A percentile compares a stretch with the other conserved stretches of the same genome.
phyloP scores from a whole-genome alignment of 2,888 invertebrate genomes.

The Prosopocoilus inquinatus region DNA sequence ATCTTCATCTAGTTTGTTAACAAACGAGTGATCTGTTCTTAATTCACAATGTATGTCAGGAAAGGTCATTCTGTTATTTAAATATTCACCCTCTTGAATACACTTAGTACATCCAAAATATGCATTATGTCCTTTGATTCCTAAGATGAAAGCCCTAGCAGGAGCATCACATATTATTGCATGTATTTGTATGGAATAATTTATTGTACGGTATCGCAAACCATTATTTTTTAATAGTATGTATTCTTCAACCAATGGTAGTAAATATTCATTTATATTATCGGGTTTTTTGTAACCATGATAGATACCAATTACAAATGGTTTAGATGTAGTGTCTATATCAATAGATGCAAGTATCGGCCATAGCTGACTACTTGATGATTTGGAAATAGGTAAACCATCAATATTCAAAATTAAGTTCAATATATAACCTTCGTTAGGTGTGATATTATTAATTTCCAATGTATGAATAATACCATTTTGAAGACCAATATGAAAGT shows the following conservation, averaged over 20 bases:
- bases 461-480: slow-evolving; percentile 5
- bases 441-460: background rate
- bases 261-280: slow-evolving; percentile 10
- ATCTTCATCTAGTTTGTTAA: slow-evolving; percentile 24
- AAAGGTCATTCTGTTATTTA: slow-evolving; percentile 27
- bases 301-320: slow-evolving; percentile 14
- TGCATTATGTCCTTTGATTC: slow-evolving; percentile 29
- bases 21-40: slow-evolving; percentile 30
- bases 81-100: slow-evolving; percentile 26
- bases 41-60: slow-evolving; percentile 20
- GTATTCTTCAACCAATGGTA: slow-evolving; percentile 3
- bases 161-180: slow-evolving; percentile 32
- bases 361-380: slow-evolving; percentile 16
- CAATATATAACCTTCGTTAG: background rate
- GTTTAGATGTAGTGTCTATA: background rate
- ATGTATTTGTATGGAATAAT: slow-evolving; percentile 16
- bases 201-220: slow-evolving; percentile 2
- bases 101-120: slow-evolving; percentile 33
- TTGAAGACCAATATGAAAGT: slow-evolving; percentile 12
- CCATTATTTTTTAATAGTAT: background rate
- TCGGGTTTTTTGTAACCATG: slow-evolving; percentile 10
- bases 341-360: slow-evolving; percentile 12
- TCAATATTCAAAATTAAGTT: slow-evolving; percentile 12
- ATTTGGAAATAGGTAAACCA: slow-evolving; percentile 16
- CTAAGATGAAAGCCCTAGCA: slow-evolving; percentile 30